Evolutionary conservation across 2,888 invertebrate species (phyloP).

Genomic region (Leptarthrus brevirostris): DNA sequence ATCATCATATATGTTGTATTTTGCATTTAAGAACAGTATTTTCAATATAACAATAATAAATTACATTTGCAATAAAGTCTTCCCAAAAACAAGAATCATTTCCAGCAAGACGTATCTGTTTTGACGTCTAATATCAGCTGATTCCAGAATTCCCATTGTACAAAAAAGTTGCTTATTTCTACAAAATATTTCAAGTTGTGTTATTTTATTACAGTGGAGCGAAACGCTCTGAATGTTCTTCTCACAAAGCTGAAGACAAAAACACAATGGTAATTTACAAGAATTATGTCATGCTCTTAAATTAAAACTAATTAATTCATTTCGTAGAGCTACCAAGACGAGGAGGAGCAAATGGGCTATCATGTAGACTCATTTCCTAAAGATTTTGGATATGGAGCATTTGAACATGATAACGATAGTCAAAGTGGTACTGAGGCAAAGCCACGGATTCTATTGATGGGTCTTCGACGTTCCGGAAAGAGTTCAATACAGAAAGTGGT

Average conservation of each 20-base stretch:
- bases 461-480: slow-evolving; percentile 95
- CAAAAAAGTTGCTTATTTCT: too few relatives aligned
- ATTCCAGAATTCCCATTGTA: too few relatives aligned
- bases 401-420: slow-evolving; percentile 83
- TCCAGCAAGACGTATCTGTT: too few relatives aligned
- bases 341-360: slow-evolving; percentile 69
- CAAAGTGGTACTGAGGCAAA: slow-evolving; percentile 72
- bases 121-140: too few relatives aligned
- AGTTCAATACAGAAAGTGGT: slow-evolving; percentile 99
- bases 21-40: too few relatives aligned
- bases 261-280: slow-evolving; percentile 14
- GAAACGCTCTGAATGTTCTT: slow-evolving; percentile 28
- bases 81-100: too few relatives aligned
- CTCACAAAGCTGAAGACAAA: neutral
- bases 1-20: too few relatives aligned
- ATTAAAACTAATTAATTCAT: neutral
- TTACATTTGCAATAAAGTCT: too few relatives aligned
- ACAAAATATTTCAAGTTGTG: too few relatives aligned
- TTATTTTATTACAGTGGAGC: too few relatives aligned
- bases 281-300: too few relatives aligned
- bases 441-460: slow-evolving; percentile 95
- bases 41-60: too few relatives aligned
- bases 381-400: slow-evolving; percentile 91
- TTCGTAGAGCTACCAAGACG: slow-evolving; percentile 71
- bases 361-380: slow-evolving; percentile 82